Evolutionary conservation across 2,797 vertebrate genomes (phyloP), one percentile per base, ranked within the genome.

Genomic region (Gastrophryne carolinensis): DNA sequence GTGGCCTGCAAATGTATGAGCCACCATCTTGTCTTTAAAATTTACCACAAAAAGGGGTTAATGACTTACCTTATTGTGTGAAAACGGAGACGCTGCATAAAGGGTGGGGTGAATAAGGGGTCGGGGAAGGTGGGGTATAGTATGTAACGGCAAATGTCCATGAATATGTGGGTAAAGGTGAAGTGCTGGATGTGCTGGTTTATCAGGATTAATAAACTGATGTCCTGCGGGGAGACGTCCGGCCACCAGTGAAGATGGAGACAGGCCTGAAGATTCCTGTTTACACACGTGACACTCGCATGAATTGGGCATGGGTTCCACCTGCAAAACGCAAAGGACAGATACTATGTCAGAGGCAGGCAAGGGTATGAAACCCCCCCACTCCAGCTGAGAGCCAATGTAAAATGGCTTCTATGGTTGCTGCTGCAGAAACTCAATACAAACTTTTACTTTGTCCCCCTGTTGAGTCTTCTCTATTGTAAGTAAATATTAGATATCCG

Each of bases 101-200:
- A 98, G 89, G 63, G 95, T 94, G 53, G 97, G 94, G 82, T 97
- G 96, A 78, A 98, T 89, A 39, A 98, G 89, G 0, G 97, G 96
- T 27, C 94, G 92, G 79, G 97, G 93, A 83, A 98, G 84, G 81
- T 94, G 93, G 21, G 93, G 91, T 78, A 94, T 95, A n/a, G 94
- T 94, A 87, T 98, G 96, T 80, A 98, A 84, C 56, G 98, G 96
- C 82, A 97, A 89, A 82, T 99, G 96, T 54, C 96, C 96, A 8
- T 98, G 98, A 83, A 99, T 99, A 86, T 99, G 97, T 67, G 97
- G 97, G 83, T 99, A 98, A 47, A 98, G 93, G 83, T 98, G 96
- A 82, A 98, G 92, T 72, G 96, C 94, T 0, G 97, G 95, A 83
- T 98, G 96, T 66, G 94, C 81, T 78, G 94, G 93, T 85, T 91